These are phyloP conservation scores for Slavum lentiscoides DNA, from an alignment of 2,888 invertebrate species.

Conservation along the genomic window DNA sequence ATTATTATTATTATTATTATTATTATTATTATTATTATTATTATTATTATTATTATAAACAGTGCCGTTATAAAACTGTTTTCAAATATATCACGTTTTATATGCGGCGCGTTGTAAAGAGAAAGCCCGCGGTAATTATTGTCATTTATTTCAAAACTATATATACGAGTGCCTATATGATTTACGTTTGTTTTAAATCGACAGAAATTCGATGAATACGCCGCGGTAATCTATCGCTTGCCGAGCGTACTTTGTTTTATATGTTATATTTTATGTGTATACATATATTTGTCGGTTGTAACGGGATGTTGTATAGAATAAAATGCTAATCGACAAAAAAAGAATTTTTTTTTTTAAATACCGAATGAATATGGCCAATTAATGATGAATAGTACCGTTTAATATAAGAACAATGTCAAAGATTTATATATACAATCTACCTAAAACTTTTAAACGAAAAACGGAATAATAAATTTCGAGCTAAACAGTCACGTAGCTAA, in stretches of 20 bases:
- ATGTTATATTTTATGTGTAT: too few relatives aligned
- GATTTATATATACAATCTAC: too few relatives aligned
- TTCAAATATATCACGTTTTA: background rate
- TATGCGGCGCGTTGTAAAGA: background rate
- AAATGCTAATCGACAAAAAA: constrained; percentile 19
- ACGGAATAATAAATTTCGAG: too few relatives aligned
- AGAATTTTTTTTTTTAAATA: background rate
- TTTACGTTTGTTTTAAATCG: constrained; percentile 10
- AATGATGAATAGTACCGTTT: background rate
- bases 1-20: too few relatives aligned
- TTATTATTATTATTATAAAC: background rate
- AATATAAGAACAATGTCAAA: too few relatives aligned
- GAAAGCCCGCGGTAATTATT: constrained; percentile 6
- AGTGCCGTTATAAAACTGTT: background rate
- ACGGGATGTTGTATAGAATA: constrained; percentile 6
- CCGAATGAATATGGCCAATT: constrained; percentile 27
- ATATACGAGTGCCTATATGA: background rate
- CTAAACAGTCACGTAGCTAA: too few relatives aligned
- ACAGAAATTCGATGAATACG: constrained; percentile 11
- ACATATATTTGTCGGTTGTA: background rate
- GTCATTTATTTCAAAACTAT: background rate
- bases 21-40: too few relatives aligned
- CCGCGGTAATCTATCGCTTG: background rate
- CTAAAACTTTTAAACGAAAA: too few relatives aligned
- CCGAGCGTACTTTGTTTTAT: background rate